Evolutionary conservation across 2,113 vertebrate species (phyloP), one percentile per base, ranked within the genome.

Genomic region (Apeltes quadracus): DNA sequence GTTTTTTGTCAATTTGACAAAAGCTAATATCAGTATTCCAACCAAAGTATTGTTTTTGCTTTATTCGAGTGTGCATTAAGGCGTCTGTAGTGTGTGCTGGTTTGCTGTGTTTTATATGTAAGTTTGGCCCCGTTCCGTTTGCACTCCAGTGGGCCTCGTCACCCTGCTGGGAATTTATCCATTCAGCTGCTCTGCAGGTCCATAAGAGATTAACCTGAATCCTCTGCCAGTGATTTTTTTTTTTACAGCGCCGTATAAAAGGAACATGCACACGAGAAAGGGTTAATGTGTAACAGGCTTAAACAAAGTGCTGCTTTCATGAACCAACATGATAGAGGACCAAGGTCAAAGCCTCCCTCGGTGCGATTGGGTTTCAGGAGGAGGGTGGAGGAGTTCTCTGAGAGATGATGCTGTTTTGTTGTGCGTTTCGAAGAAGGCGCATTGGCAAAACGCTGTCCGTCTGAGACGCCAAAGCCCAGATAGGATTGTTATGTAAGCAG

Each of bases 211-310:
- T 54, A 34, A 43, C 36, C 63, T 34, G 38, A 39, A 41, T 15
- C 65, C 29, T 70, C 20, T 15, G 46, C 41, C 23, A 23, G 36
- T 2, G 16, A 39, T 55, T 25, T 54, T 27, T n/a, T n/a, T n/a
- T n/a, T n/a, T n/a, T n/a, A 48, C 36, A 51, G 25, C 2, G 5
- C 27, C 23, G 15, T 57, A 8, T 57, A 15, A 25, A 0, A 2
- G 50, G 27, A 68, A 81, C 61, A 55, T 54, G 65, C 48, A 13
- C 39, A 51, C 59, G 23, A 72, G 16, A 81, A 69, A 79, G 61
- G 43, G 87, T 91, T 92, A 91, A 92, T 91, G 76, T 83, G 72
- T 91, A 91, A 90, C 90, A 88, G 78, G 90, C 58, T 81, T 22
- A 46, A 86, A 93, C 92, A 92, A 88, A 88, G 84, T 10, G 62